phyloP scores from a whole-genome alignment of 2,888 invertebrate genomes.

The Fragum sueziense region DNA sequence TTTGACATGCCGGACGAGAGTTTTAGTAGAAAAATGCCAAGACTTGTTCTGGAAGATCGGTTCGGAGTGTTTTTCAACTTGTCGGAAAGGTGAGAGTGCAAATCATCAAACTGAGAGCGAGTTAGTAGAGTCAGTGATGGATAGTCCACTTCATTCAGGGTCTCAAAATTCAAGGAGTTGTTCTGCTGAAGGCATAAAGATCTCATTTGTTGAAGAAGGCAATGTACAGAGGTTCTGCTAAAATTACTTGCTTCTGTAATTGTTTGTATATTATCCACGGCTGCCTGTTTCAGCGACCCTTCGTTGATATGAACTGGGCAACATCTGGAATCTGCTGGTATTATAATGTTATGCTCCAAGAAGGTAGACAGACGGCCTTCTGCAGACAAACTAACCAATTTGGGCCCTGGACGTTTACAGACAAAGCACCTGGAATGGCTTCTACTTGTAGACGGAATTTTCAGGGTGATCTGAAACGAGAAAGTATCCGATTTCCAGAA shows the following conservation, averaged over 20 bases:
- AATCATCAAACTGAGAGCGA: too few species aligned
- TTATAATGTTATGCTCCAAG: background rate
- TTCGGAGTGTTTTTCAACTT: too few species aligned
- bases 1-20: too few species aligned
- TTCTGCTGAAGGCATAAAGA: too few species aligned
- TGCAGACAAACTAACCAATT: background rate
- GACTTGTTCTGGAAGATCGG: too few species aligned
- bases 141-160: too few species aligned
- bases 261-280: background rate
- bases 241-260: background rate
- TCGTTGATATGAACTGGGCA: background rate
- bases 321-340: background rate
- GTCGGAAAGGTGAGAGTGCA: too few species aligned
- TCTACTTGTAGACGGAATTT: background rate
- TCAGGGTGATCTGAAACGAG: background rate
- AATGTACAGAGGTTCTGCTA: background rate
- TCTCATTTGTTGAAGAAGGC: too few species aligned
- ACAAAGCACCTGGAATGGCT: conserved; percentile 1
- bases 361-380: background rate
- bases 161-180: too few species aligned
- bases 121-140: too few species aligned
- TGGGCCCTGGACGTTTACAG: background rate
- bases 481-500: too few species aligned
- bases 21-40: too few species aligned
- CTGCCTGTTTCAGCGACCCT: background rate